Conservation (phyloP, 2,113 vertebrate species). For the Columba livia region DNA sequence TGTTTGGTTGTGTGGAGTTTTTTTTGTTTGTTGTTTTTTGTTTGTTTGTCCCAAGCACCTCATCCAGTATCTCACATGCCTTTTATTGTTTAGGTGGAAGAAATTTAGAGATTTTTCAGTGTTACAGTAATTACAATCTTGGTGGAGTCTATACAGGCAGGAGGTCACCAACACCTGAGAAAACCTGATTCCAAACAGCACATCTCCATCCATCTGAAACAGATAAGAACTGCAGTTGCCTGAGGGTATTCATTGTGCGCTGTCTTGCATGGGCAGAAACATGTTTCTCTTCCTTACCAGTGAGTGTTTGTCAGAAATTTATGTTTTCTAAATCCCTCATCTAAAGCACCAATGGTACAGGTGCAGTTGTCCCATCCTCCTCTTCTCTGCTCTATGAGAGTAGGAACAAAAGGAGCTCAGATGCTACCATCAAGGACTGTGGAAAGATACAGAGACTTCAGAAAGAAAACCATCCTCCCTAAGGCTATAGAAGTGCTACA, state of each 20-base stretch:
- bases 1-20: not conserved
- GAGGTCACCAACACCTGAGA: slow-evolving; percentile 21
- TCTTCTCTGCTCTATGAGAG: not conserved
- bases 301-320: not conserved
- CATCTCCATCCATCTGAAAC: slow-evolving; percentile 31
- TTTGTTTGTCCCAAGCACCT: not conserved
- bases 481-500: not conserved
- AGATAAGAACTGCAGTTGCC: slow-evolving; percentile 1
- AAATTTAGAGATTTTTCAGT: slow-evolving; percentile 9
- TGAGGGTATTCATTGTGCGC: slow-evolving; percentile 10
- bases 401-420: not conserved
- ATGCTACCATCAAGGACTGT: not conserved
- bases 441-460: not conserved
- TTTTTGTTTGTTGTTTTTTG: not conserved
- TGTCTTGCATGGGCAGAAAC: not conserved
- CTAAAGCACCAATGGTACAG: not conserved
- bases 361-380: not conserved
- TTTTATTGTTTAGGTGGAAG: slow-evolving; percentile 11
- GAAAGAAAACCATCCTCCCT: not conserved
- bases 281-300: not conserved
- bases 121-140: slow-evolving; percentile 5
- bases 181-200: not conserved
- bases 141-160: not conserved
- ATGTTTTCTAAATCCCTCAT: not conserved
- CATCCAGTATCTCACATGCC: not conserved